Evolutionary conservation across 2,797 vertebrate genomes (phyloP).

Genomic region (Malurus splendens): DNA sequence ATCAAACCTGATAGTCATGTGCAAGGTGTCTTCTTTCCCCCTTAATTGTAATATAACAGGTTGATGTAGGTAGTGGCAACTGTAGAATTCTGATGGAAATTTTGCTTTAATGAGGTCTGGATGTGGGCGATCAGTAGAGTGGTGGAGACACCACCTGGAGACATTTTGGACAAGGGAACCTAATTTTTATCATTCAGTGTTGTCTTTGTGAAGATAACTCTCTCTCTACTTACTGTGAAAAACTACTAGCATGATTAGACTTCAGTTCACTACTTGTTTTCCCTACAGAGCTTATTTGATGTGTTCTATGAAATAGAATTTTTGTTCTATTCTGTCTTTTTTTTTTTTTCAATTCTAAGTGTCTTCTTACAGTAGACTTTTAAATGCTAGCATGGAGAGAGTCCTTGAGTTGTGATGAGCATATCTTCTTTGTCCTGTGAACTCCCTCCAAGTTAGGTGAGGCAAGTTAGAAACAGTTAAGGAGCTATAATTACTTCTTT

Average conservation of each 20-base stretch:
- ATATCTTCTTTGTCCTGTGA: neutral
- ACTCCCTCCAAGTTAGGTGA: neutral
- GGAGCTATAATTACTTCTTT: neutral
- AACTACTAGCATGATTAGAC: neutral
- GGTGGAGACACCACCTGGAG: neutral
- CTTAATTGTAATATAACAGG: rapidly evolving
- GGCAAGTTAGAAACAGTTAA: neutral
- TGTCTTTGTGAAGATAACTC: neutral
- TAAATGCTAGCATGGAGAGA: neutral
- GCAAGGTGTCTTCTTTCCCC: neutral
- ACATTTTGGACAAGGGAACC: neutral
- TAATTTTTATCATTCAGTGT: neutral
- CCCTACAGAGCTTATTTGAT: neutral
- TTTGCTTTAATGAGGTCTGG: neutral
- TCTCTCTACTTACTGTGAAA: neutral
- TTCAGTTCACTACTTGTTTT: neutral
- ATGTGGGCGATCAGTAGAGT: neutral
- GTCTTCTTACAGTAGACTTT: neutral
- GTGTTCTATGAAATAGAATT: neutral
- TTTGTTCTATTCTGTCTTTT: neutral
- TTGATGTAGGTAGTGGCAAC: neutral
- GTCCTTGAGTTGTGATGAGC: neutral
- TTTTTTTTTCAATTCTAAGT: neutral
- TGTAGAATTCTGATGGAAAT: neutral
- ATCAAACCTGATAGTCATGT: neutral